phyloP scores from a whole-genome alignment of 2,797 vertebrate genomes.

The Myotis pilosus region DNA sequence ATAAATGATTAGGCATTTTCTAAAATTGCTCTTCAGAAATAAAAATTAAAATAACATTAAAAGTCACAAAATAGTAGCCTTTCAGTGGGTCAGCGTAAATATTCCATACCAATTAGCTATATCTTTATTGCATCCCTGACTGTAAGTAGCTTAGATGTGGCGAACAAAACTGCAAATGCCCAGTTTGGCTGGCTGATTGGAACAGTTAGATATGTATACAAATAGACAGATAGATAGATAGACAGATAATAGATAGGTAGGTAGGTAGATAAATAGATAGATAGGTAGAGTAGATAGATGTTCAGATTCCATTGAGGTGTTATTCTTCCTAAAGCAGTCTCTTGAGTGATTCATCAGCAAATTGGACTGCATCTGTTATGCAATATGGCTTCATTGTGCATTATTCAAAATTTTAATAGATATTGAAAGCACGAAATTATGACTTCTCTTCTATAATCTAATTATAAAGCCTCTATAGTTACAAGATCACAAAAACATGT shows the following conservation, averaged over 20 bases:
- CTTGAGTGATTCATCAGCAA: slow-evolving; percentile 48
- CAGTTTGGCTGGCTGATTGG: background rate
- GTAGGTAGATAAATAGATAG: background rate
- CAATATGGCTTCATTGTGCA: slow-evolving; percentile 60
- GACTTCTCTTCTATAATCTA: slow-evolving; percentile 62
- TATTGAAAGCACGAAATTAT: slow-evolving; percentile 55
- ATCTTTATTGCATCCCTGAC: background rate
- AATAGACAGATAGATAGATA: background rate
- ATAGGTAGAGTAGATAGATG: background rate
- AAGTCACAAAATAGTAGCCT: background rate
- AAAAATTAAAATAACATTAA: background rate
- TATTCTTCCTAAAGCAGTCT: slow-evolving; percentile 42
- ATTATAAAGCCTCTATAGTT: slow-evolving; percentile 58
- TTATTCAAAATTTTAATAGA: slow-evolving; percentile 66
- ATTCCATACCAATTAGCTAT: background rate
- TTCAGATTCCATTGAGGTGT: slow-evolving; percentile 35
- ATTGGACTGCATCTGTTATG: slow-evolving; percentile 57
- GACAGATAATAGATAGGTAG: background rate
- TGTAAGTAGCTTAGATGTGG: background rate
- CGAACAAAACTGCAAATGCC: background rate
- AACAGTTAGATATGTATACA: background rate
- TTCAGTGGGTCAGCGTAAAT: background rate
- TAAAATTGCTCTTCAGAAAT: slow-evolving; percentile 13
- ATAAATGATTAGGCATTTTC: background rate
- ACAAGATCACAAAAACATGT: slow-evolving; percentile 47